Base-by-base conservation (phyloP, 92 coral and sea anemone species). In the Pocillopora grandis region DNA sequence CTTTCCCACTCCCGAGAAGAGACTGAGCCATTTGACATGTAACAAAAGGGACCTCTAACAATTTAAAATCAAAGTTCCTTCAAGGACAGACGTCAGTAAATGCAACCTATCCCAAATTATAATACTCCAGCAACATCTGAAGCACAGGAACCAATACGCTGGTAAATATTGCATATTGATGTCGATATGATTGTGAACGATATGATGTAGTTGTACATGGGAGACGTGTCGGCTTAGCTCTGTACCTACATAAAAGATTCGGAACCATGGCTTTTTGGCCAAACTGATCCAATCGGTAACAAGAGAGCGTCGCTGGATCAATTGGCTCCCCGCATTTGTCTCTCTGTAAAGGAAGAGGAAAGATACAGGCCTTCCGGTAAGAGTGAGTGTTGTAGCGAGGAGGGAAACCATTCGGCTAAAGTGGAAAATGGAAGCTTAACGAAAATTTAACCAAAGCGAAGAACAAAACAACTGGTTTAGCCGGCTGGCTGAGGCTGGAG, bases 141-240 rank as follows among this genome's bases (percentile, higher is more conserved):
- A 15, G 21, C 56, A 70, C 2, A 6, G 75, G 75, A 70, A 70
- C 18, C 55, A 70, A 3, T n/a, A 81, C 48, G 4, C 69, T 36
- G 12, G 36, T 16, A 3, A 64, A 33, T 21, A 81, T 19, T 9
- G 70, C 58, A 21, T 16, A 57, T 23, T 37, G 76, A 27, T 42
- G 36, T 13, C 48, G 58, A 37, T 12, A 59, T 71, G 77, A 65
- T 19, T 81, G 52, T 42, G 85, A 42, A 19, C 19, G 42, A 16
- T 42, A 10, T n/a, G 85, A 18, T 62, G 68, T 52, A 18, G 77
- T 58, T 66, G 84, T 70, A n/a, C 85, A 81, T 1, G 85, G 85
- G 0, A 71, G 77, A 59, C 85, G 77, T 2, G 42, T 58, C 11
- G 85, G 85, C 49, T 59, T 81, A 31, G 31, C 20, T 71, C 65